Evolutionary conservation across 1,140 invertebrate genomes (phyloP), one percentile per base, ranked within the genome.

Genomic region (Halictus rubicundus): DNA sequence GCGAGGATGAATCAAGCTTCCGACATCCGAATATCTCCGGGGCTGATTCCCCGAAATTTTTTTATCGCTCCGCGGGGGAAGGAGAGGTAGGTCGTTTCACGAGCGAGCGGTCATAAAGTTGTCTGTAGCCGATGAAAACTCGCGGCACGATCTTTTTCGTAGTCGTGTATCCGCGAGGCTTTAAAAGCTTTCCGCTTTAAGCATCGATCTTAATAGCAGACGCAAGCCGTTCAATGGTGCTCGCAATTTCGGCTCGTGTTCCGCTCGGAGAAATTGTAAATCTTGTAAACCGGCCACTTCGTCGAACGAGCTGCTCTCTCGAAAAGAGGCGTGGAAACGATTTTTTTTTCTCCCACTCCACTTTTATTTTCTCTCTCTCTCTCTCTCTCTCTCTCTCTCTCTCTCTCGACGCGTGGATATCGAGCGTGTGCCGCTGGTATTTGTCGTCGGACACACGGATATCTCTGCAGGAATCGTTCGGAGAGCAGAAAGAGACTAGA

Each of bases 141-240:
- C 37, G 6, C 4, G 1, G 1, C n/a, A 9, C 59, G 49, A 19
- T 21, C 49, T 21, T 16, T 52, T 21, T 16, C 49, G 49, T 5
- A 16, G 14, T 16, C n/a, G 8, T 60, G 25, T 14, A 57, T 57
- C n/a, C 42, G 25, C 60, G 27, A 49, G n/a, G 46, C 68, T 81
- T 80, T 80, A 52, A 59, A 66, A 83, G 60, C 42, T 66, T 70
- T 78, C 12, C 19, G 27, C 69, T 79, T 83, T 61, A 59, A 66
- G n/a, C 39, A 19, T 57, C 23, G 76, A 70, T 83, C 61, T 37
- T 42, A 74, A 80, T 64, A 42, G n/a, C 25, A 39, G 75, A 59
- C 46, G 54, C 52, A 49, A 77, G 52, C 60, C 25, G 69, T 84
- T 79, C 64, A 73, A 68, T 64, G 68, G 70, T 57, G n/a, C 61